Evolutionary conservation across 2,888 invertebrate species (phyloP), one percentile per base, ranked within the genome.

Genomic region (Meganola albula): DNA sequence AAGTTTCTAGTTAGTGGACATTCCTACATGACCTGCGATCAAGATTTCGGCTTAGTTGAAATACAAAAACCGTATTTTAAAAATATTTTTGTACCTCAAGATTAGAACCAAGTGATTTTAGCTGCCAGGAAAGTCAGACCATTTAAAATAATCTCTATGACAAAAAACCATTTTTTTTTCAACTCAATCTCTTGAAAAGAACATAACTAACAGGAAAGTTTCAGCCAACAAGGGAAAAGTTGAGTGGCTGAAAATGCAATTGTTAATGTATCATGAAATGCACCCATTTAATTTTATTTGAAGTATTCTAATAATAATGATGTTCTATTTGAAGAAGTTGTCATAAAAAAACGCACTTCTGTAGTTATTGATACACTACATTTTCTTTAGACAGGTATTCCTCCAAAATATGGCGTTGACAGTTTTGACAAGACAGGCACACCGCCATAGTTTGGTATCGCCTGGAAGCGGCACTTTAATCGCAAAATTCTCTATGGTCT

Each of bases 131-230:
- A 37, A 25, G 1, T 3, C 1, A 37, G 12, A 25, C 37, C 37
- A 24, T 37, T 37, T n/a, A 28, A 14, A 37, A 27, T 31, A 9
- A 31, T 36, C 11, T 10, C 12, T 20, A 31, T 36, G 36, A 36
- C 27, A 1, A 36, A 36, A 31, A 24, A 34, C 4, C 23, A n/a
- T n/a, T 10, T 34, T 28, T 34, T 29, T 29, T 29, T 34, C 25
- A 10, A 21, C 6, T 27, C 24, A 22, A 9, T 18, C 7, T 25
- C 25, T 34, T 4, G 29, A 34, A 25, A 34, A 14, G 22, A 34
- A 34, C 29, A 34, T 31, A 18, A 31, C 31, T n/a, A 31, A 31
- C 18, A 24, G 31, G 6, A 31, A 20, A 33, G 25, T 25, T 30
- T 26, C 30, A 13, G 37, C 28, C 14, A 13, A 23, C 9, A 34